Evolutionary conservation across 2,113 vertebrate genomes (phyloP).

Genomic region (Anguilla japonica): DNA sequence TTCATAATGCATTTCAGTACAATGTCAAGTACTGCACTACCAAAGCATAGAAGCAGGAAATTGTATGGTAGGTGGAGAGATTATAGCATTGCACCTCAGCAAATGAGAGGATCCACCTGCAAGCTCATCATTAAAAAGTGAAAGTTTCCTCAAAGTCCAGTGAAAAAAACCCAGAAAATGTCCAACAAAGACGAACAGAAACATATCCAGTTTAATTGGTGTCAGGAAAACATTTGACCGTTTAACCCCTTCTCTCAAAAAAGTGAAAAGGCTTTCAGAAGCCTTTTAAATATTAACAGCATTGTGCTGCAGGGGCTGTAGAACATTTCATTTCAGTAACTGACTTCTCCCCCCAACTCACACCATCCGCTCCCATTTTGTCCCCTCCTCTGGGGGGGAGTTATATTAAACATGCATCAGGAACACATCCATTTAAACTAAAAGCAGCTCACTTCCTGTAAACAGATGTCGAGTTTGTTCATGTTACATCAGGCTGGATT

Average conservation of each 20-base stretch:
- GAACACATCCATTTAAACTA: neutral
- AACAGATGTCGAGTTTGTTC: neutral
- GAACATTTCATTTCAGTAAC: conserved; percentile 1
- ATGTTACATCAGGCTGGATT: neutral
- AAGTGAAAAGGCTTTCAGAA: neutral
- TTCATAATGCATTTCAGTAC: neutral
- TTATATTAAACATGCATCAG: conserved; percentile 4
- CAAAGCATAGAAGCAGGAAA: neutral
- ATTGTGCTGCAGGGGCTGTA: neutral
- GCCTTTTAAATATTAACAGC: neutral
- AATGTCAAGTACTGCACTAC: neutral
- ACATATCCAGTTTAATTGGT: neutral
- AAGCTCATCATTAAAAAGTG: neutral
- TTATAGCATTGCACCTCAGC: neutral
- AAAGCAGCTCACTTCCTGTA: neutral
- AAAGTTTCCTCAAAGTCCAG: neutral
- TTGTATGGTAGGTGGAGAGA: neutral
- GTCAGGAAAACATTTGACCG: neutral
- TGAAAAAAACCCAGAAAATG: neutral
- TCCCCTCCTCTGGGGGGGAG: neutral
- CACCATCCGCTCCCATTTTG: neutral
- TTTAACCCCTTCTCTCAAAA: conserved; percentile 5
- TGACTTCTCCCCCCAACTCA: neutral
- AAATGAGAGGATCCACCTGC: neutral
- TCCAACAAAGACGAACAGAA: neutral